Percentiles rank a stretch among this genome's conserved stretches.
phyloP scores from a whole-genome alignment of 2,113 vertebrate genomes.

The Hippocampus abdominalis region DNA sequence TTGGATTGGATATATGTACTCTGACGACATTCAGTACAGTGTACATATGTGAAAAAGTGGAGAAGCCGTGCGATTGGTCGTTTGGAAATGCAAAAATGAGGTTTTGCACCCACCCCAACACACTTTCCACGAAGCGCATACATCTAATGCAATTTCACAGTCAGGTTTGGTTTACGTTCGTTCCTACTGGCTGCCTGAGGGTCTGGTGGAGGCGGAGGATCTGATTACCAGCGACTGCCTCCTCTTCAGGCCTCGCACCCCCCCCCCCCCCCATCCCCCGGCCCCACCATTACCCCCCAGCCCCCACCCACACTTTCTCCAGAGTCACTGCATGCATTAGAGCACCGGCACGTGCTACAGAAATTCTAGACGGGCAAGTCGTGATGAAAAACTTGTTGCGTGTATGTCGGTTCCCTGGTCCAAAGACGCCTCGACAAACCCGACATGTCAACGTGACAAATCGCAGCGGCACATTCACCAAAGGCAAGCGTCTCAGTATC shows the following conservation, averaged over 20 bases:
- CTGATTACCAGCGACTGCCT: constrained; percentile 67
- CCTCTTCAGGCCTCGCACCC: constrained; percentile 57
- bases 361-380: constrained; percentile 33
- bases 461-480: constrained; percentile 27
- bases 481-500: constrained; percentile 23
- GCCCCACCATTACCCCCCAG: constrained; percentile 50
- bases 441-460: constrained; percentile 41
- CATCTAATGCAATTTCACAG: constrained; percentile 69
- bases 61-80: constrained; percentile 8
- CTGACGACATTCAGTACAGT: background rate
- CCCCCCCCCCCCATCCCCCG: constrained; percentile 44
- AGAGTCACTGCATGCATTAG: constrained; percentile 45
- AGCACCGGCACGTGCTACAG: constrained; percentile 21
- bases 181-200: constrained; percentile 54
- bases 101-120: constrained; percentile 37
- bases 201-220: constrained; percentile 53
- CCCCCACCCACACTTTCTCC: constrained; percentile 50
- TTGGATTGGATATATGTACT: background rate
- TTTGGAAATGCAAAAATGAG: constrained; percentile 39
- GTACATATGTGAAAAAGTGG: constrained; percentile 4
- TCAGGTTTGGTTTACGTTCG: constrained; percentile 63
- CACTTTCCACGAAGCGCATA: constrained; percentile 57
- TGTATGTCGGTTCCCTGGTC: constrained; percentile 22
- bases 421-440: constrained; percentile 30
- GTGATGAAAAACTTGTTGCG: constrained; percentile 8